Base-by-base conservation (phyloP, 1,140 invertebrate genomes). In the Euglossa dilemma region DNA sequence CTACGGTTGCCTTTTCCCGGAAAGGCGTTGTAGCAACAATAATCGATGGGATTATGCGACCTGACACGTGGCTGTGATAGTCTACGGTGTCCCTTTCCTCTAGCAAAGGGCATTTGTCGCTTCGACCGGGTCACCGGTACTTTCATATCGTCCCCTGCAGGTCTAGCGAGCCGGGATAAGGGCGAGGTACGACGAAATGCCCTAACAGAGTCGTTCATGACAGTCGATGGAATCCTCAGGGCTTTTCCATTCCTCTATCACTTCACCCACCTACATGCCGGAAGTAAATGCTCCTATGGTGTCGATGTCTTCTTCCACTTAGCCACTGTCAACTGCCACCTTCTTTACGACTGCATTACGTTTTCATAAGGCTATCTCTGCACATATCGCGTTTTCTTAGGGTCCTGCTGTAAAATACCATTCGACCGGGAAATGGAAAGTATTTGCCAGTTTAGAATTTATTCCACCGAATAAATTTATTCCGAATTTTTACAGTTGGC, bases 171-270 rank as follows among this genome's bases (percentile, higher is more conserved):
- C 16, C 43, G 25, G 45, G 50, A 79, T 57, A 84, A 74, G 23
- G 75, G 74, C n/a, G 56, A 79, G 74, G 28, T 67, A 6, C 56
- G 61, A 85, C 56, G 43, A 80, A 63, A 70, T 59, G 59, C n/a
- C 52, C 43, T 66, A 56, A 70, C 72, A 23, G 50, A 61, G 67
- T 47, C 73, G 47, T 80, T 59, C 85, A 54, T 73, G 85, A 73
- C 66, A 73, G 73, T 73, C 83, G 59, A 85, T 81, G 83, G 83
- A 82, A 86, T 86, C 23, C n/a, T 77, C 59, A 59, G 57, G 80
- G 25, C 69, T 66, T 56, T 56, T 43, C 75, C 36, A 23, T 47
- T 61, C 43, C 56, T 50, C 43, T 54, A 50, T 43, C 43, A 28
- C 50, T 70, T 45, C 36, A 52, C 77, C 45, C 59, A 85, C 72